These are phyloP conservation scores for Noctua comes DNA, from an alignment of 2,888 invertebrate genomes.

Conservation along the genomic window DNA sequence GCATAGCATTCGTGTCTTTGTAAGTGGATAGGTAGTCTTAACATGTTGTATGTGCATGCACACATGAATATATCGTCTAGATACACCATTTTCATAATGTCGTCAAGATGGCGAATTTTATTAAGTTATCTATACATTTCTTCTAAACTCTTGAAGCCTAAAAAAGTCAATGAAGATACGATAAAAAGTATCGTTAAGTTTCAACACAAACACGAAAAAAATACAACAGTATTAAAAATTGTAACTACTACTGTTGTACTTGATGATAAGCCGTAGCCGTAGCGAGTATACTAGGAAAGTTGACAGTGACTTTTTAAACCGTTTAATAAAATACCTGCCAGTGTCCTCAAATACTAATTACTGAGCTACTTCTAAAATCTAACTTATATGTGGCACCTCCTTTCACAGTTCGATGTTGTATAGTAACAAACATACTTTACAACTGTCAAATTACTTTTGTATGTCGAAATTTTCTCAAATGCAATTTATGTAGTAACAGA, in stretches of 20 bases:
- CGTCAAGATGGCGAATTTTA: neutral
- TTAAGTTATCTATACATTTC: neutral
- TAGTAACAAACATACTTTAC: conserved; percentile 55
- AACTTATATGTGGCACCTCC: conserved; percentile 76
- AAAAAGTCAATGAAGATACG: fast-evolving
- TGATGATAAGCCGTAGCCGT: conserved; percentile 10
- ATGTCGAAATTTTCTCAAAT: conserved; percentile 60
- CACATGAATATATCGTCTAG: conserved; percentile 1
- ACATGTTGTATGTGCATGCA: too few species aligned
- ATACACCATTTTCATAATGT: conserved; percentile 3
- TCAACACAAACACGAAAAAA: neutral
- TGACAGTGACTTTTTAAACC: neutral
- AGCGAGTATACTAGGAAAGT: neutral
- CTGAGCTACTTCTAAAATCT: conserved; percentile 71
- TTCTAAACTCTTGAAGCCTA: neutral
- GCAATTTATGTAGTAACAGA: neutral
- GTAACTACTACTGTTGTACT: too few species aligned
- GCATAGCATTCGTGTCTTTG: too few species aligned
- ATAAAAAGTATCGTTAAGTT: neutral
- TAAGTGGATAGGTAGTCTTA: too few species aligned
- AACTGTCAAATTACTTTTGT: conserved; percentile 64
- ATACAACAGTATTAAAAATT: neutral
- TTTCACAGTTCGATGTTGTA: conserved; percentile 79
- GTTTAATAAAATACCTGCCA: conserved; percentile 54
- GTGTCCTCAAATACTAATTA: conserved; percentile 67